Percentiles rank a stretch among this genome's conserved stretches.
Evolutionary conservation across 2,888 invertebrate genomes (phyloP).

Genomic region (Labia minor): DNA sequence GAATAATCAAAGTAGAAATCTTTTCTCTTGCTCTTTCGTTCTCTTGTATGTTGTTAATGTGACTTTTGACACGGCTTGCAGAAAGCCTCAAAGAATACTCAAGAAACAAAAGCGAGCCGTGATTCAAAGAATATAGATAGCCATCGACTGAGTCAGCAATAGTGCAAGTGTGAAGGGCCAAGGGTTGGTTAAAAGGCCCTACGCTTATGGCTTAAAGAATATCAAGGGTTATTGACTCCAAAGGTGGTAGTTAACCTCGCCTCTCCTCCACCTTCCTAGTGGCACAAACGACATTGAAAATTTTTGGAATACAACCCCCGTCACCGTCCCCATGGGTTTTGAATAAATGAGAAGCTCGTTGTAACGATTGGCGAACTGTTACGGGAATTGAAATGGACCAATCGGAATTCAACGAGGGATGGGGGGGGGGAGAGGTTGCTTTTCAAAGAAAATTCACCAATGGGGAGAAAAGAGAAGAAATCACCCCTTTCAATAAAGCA

Average conservation of each 20-base stretch:
- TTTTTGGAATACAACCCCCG: not conserved
- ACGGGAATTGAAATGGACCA: not conserved
- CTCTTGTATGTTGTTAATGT: not conserved
- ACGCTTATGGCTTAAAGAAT: not conserved
- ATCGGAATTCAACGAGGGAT: too few species aligned
- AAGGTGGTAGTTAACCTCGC: not conserved
- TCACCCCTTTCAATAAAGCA: not conserved
- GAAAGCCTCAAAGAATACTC: not conserved
- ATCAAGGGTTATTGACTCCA: not conserved
- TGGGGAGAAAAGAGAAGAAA: not conserved
- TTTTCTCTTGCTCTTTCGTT: too few species aligned
- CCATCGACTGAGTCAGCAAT: not conserved
- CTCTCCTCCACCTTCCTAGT: too few species aligned
- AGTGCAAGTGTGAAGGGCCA: not conserved
- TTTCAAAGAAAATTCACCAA: not conserved
- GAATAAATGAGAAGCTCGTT: not conserved
- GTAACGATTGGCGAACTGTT: not conserved
- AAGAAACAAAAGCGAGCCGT: constrained; percentile 13
- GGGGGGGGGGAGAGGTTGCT: not conserved
- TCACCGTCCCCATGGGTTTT: not conserved
- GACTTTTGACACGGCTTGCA: constrained; percentile 7
- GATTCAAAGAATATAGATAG: constrained; percentile 13
- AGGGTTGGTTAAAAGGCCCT: not conserved
- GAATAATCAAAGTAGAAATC: too few species aligned
- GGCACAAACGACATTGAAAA: not conserved